Evolutionary conservation across 2,888 invertebrate genomes (phyloP).

Genomic region (Drosophila birchii): DNA sequence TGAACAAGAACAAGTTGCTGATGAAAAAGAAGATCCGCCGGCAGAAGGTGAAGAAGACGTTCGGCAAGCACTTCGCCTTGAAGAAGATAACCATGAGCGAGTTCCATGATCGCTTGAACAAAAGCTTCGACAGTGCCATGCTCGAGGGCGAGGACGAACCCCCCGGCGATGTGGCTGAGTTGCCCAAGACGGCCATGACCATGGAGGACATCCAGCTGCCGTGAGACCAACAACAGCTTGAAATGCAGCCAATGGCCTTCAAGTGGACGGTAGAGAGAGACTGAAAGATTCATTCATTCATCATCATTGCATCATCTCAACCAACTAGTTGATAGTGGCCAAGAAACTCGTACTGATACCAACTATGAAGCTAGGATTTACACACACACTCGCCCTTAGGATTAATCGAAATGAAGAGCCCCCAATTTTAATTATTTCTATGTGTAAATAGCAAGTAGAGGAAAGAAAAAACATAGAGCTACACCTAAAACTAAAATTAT

Average conservation of each 20-base stretch:
- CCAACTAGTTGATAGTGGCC: slow-evolving; percentile 33
- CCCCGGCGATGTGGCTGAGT: not conserved
- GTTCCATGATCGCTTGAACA: slow-evolving; percentile 81
- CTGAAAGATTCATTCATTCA: slow-evolving; percentile 31
- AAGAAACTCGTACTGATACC: slow-evolving; percentile 39
- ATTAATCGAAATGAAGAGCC: not conserved
- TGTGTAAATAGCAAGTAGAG: slow-evolving; percentile 35
- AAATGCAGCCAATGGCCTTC: slow-evolving; percentile 21
- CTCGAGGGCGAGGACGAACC: slow-evolving; percentile 54
- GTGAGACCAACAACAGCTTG: slow-evolving; percentile 11
- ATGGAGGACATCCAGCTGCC: slow-evolving; percentile 53
- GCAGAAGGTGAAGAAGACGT: slow-evolving; percentile 81
- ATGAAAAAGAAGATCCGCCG: slow-evolving; percentile 73
- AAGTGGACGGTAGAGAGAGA: slow-evolving; percentile 32
- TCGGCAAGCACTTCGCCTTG: slow-evolving; percentile 74
- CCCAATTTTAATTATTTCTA: slow-evolving; percentile 19
- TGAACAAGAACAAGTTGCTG: slow-evolving; percentile 78
- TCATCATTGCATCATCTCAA: slow-evolving; percentile 23
- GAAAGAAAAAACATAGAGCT: slow-evolving; percentile 3
- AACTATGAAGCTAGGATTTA: slow-evolving; percentile 36
- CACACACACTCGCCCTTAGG: slow-evolving; percentile 10
- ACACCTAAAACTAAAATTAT: slow-evolving; percentile 35
- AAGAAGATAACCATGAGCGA: slow-evolving; percentile 82
- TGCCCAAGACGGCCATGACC: slow-evolving; percentile 35
- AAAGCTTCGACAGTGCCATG: slow-evolving; percentile 78